A percentile compares a stretch with the other conserved stretches of the same genome.
Conservation (phyloP, 1,140 invertebrate species). For the Drosophila parabipectinata region DNA sequence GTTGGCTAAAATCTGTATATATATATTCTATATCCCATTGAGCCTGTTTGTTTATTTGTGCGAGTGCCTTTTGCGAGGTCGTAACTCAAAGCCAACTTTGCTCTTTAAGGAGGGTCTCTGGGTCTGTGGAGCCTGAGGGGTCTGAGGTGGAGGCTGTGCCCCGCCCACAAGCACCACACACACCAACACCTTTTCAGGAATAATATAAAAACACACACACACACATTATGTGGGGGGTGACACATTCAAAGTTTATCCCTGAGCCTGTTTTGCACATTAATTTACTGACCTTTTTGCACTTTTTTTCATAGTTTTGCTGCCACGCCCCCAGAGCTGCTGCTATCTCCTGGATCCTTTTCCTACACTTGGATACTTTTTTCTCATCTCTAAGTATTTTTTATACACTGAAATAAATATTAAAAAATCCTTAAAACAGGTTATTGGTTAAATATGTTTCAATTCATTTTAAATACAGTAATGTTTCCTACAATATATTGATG, state of each 20-base stretch:
- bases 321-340: conserved; percentile 12
- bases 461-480: no score
- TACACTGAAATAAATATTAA: not conserved
- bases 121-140: no score
- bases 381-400: not conserved
- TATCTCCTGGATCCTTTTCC: not conserved
- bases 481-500: no score
- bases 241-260: conserved; percentile 69
- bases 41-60: conserved; percentile 39
- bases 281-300: conserved; percentile 78
- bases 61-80: conserved; percentile 29
- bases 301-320: conserved; percentile 64
- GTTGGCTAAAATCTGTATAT: conserved; percentile 29
- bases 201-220: conserved; percentile 4
- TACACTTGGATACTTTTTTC: not conserved
- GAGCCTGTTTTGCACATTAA: conserved; percentile 73
- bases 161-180: conserved; percentile 4
- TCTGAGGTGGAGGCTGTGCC: not conserved
- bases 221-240: conserved; percentile 6
- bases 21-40: not conserved
- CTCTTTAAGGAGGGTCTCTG: no score
- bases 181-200: conserved; percentile 1
- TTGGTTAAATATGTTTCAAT: no score
- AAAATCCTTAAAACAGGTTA: no score
- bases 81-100: conserved; percentile 49